Evolutionary conservation across 2,888 invertebrate species (phyloP), one percentile per base, ranked within the genome.

Genomic region (Xestia ashworthii): DNA sequence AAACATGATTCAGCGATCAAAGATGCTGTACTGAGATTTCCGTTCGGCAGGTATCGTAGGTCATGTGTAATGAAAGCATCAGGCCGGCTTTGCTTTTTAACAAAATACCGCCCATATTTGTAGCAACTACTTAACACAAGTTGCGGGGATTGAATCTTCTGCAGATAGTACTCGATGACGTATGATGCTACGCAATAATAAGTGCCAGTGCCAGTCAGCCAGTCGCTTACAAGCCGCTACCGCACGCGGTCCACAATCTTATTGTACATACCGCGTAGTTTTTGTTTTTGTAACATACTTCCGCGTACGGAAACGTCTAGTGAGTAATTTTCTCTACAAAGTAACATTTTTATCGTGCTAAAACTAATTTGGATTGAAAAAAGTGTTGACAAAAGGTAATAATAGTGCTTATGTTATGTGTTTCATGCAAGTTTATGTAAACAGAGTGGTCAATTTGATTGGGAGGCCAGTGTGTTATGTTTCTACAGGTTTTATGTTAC

Each of bases 391-490:
- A 14, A 6, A 65, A 55, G 53, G 50, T 74, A 72, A 22, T 44
- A 48, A 60, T 71, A 74, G 71, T 80, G 72, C 8, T 65, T 80
- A 84, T 68, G 41, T 84, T 67, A 46, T 72, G 72, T 84, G 71
- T 62, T 64, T 67, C 76, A 72, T 72, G 50, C 48, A 58, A 44
- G 55, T 87, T 84, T 80, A 76, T 74, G 80, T 87, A 84, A 87
- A 84, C 84, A 80, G 76, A 84, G 76, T 87, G 84, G 74, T 75
- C 76, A 77, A 75, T 72, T 84, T 78, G 69, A 70, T 83, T 78
- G 74, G 62, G 74, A 60, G 65, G 58, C 44, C 70, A 46, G 69
- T 62, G 66, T 65, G 71, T 83, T 84, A 55, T 80, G 67, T 74
- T 78, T 75, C 55, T 69, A 80, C 84, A 68, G 80, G 86, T 80